phyloP scores from a whole-genome alignment of 2,888 invertebrate species.

The Erpobdella octoculata region DNA sequence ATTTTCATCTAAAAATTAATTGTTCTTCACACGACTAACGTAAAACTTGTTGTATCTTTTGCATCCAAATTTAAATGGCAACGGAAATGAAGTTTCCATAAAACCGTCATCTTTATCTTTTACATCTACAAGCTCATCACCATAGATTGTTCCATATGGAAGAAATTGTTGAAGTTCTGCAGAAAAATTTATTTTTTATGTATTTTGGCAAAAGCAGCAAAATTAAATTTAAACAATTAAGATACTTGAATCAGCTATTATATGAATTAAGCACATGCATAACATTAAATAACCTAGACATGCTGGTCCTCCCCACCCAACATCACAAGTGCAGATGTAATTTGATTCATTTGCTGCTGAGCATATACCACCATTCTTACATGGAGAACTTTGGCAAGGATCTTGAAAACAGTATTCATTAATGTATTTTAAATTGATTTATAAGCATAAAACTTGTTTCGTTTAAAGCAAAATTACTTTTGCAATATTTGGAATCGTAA shows the following conservation, averaged over 20 bases:
- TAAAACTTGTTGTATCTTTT: neutral
- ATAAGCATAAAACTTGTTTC: neutral
- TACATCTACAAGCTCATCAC: neutral
- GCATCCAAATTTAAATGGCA: neutral
- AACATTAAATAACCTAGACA: neutral
- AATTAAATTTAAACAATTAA: neutral
- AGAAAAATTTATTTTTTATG: neutral
- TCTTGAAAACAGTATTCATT: neutral
- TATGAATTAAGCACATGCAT: neutral
- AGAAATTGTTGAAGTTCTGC: neutral
- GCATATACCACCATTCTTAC: slow-evolving; percentile 6
- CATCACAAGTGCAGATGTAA: neutral
- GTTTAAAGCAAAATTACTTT: neutral
- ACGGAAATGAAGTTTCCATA: neutral
- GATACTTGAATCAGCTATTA: neutral
- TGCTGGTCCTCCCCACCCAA: neutral
- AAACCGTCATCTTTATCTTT: slow-evolving; percentile 8
- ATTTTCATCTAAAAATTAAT: no score
- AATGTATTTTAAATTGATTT: neutral
- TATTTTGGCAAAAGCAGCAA: neutral
- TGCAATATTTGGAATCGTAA: neutral
- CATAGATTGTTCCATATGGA: neutral
- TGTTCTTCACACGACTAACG: no score
- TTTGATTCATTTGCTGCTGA: neutral
- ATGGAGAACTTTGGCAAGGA: slow-evolving; percentile 7